Percentiles rank a stretch among this genome's conserved stretches.
Evolutionary conservation across 2,888 invertebrate species (phyloP).

Genomic region (Anodontia alba): DNA sequence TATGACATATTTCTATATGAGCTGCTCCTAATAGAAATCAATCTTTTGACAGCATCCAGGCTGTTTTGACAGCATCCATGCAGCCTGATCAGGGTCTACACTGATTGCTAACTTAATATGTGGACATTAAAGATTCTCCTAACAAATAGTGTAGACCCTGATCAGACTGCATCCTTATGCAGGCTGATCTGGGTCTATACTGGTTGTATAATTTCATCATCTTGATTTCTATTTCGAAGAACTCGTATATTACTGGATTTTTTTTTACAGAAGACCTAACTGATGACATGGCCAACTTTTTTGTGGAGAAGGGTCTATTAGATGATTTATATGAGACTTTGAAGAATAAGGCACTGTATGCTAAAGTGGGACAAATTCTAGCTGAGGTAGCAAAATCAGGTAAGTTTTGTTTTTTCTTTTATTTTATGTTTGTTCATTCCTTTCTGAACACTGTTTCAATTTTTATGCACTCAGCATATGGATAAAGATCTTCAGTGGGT

Average conservation of each 20-base stretch:
- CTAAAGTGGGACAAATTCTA: conserved; percentile 86
- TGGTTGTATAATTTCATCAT: too few relatives aligned
- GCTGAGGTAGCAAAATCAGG: conserved; percentile 92
- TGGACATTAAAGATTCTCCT: too few relatives aligned
- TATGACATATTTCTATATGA: too few relatives aligned
- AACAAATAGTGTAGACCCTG: neutral
- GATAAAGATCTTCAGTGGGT: too few relatives aligned
- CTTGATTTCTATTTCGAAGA: too few relatives aligned
- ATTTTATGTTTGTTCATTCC: too few relatives aligned
- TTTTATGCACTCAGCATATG: too few relatives aligned
- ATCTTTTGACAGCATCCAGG: too few relatives aligned
- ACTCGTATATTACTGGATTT: too few relatives aligned
- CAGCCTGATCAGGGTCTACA: neutral
- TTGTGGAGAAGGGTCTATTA: conserved; percentile 64
- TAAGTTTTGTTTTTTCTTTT: conserved; percentile 47
- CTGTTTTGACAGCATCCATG: too few relatives aligned
- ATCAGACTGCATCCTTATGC: neutral
- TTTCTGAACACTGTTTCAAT: neutral
- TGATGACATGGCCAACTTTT: conserved; percentile 55
- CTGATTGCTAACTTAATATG: neutral
- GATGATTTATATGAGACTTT: conserved; percentile 44
- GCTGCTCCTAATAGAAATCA: too few relatives aligned
- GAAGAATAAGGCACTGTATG: neutral
- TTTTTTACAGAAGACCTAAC: conserved; percentile 60
- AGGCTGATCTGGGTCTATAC: neutral